Evolutionary conservation across 2,888 invertebrate genomes (phyloP).

Genomic region (Drosophila mimetica): DNA sequence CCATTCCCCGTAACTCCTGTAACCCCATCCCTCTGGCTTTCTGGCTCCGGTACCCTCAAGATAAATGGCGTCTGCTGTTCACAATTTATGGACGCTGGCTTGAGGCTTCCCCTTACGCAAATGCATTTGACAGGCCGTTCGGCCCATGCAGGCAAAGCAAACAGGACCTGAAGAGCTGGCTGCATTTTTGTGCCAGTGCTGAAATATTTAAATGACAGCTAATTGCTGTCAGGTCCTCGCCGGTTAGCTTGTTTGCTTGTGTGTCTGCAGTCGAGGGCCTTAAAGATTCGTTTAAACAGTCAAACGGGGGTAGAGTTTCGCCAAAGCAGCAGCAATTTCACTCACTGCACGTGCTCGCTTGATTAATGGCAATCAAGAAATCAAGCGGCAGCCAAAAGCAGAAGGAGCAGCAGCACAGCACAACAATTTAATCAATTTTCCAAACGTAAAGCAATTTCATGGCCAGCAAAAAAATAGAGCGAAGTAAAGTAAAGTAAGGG

Average conservation of each 20-base stretch:
- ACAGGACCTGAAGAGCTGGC: conserved; percentile 30
- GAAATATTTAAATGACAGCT: conserved; percentile 80
- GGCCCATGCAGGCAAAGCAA: conserved; percentile 40
- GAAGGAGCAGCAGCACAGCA: conserved; percentile 42
- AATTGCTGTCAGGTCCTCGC: conserved; percentile 64
- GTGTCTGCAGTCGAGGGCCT: conserved; percentile 64
- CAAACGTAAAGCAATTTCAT: conserved; percentile 72
- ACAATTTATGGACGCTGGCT: conserved; percentile 65
- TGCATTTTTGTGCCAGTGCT: conserved; percentile 66
- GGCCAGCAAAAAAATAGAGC: conserved; percentile 31
- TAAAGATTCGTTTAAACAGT: conserved; percentile 15
- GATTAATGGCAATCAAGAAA: conserved; percentile 77
- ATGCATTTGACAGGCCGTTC: conserved; percentile 58
- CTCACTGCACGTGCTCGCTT: conserved; percentile 62
- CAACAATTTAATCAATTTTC: conserved; percentile 81
- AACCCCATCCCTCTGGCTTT: no score
- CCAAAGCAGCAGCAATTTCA: conserved; percentile 40
- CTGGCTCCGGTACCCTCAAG: conserved; percentile 43
- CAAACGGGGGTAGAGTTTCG: conserved; percentile 4
- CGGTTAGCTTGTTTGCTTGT: conserved; percentile 64
- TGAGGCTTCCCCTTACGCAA: conserved; percentile 56
- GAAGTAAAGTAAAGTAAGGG: neutral
- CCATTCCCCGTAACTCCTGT: conserved; percentile 1
- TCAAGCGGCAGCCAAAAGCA: conserved; percentile 57
- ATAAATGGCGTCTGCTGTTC: conserved; percentile 56